These are phyloP conservation scores for Condylostylus longicornis DNA, from an alignment of 1,140 invertebrate species.

Conservation along the genomic window DNA sequence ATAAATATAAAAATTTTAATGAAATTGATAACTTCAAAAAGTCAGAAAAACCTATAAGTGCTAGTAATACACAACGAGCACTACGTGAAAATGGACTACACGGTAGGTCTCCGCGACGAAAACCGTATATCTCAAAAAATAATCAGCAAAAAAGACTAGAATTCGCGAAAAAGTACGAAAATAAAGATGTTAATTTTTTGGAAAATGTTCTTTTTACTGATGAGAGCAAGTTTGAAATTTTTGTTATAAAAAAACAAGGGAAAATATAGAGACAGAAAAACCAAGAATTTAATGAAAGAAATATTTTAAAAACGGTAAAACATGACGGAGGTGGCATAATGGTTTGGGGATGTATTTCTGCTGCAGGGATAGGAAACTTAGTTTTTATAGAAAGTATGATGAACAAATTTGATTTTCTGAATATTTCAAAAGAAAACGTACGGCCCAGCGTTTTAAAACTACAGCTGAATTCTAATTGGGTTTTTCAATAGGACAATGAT, in stretches of 20 bases:
- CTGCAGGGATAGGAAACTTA: slow-evolving; percentile 15
- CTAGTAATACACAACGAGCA: neutral
- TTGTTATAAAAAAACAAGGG: too few relatives aligned
- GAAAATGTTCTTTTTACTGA: slow-evolving; percentile 13
- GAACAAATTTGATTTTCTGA: slow-evolving; percentile 8
- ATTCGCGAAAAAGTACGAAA: slow-evolving; percentile 10
- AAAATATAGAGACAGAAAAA: too few relatives aligned
- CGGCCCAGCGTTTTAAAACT: slow-evolving; percentile 10
- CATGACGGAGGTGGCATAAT: slow-evolving; percentile 24
- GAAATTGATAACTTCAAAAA: too few relatives aligned
- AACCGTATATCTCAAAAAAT: slow-evolving; percentile 6
- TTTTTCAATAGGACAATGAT: slow-evolving; percentile 9
- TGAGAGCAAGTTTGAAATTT: slow-evolving; percentile 16
- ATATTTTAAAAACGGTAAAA: slow-evolving; percentile 24
- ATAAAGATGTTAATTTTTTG: slow-evolving; percentile 6
- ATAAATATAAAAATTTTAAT: neutral
- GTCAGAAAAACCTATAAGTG: neutral
- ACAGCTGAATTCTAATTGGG: neutral
- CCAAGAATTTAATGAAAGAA: too few relatives aligned
- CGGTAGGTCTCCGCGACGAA: neutral
- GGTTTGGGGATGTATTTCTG: slow-evolving; percentile 25
- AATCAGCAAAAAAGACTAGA: slow-evolving; percentile 4
- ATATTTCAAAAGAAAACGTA: slow-evolving; percentile 13
- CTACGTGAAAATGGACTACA: slow-evolving; percentile 1
- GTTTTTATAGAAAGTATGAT: slow-evolving; percentile 13